These are phyloP conservation scores for Melolontha melolontha DNA, from an alignment of 2,888 invertebrate genomes.

Conservation along the genomic window DNA sequence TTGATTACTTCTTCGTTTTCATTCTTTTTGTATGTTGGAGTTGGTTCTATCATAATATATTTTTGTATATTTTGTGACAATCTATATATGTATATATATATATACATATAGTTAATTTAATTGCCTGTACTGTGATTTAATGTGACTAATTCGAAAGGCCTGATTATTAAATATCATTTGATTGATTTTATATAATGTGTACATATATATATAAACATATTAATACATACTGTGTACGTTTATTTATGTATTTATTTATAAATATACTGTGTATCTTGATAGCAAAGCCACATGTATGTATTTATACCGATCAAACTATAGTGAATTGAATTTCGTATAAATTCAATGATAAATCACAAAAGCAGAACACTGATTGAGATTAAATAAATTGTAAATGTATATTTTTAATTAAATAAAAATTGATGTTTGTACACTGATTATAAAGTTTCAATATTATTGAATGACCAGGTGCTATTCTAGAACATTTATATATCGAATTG, in stretches of 20 bases:
- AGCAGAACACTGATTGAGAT: not conserved
- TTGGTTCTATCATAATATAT: conserved; percentile 13
- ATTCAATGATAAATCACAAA: not conserved
- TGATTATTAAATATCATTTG: not conserved
- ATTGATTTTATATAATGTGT: conserved; percentile 2
- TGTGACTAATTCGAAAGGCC: conserved; percentile 22
- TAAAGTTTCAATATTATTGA: conserved; percentile 7
- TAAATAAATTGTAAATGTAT: conserved; percentile 4
- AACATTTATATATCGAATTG: conserved; percentile 1
- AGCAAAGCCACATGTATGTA: not conserved
- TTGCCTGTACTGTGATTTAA: conserved; percentile 29
- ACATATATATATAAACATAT: conserved; percentile 12
- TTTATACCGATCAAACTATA: conserved; percentile 1
- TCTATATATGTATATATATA: not conserved
- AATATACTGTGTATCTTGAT: not conserved
- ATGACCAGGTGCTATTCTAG: conserved; percentile 1
- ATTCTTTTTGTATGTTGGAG: conserved; percentile 16
- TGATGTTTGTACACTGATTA: conserved; percentile 9
- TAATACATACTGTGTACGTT: conserved; percentile 3
- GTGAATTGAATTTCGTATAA: not conserved
- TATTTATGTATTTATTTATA: conserved; percentile 1
- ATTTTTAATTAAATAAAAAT: conserved; percentile 8
- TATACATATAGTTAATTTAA: too few relatives aligned
- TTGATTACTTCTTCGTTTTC: not conserved
- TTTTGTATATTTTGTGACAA: conserved; percentile 25